Percentiles rank a stretch among this genome's conserved stretches.
Conservation (phyloP, 1,140 invertebrate species). For the Anastrepha ludens region DNA sequence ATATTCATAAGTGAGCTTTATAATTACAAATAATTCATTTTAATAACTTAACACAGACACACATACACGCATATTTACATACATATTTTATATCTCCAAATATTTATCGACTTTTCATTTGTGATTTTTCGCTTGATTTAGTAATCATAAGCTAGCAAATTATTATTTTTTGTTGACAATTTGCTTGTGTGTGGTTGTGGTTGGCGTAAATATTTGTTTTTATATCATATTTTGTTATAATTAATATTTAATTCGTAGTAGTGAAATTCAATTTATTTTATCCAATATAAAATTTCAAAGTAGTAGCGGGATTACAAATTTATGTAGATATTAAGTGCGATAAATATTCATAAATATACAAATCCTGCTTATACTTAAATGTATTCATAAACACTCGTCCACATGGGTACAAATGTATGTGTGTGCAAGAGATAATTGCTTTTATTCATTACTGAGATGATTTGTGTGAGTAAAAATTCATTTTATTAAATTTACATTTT, state of each 20-base stretch:
- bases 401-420: too few species aligned
- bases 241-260: slow-evolving; percentile 14
- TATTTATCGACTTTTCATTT: slow-evolving; percentile 19
- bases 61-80: not conserved
- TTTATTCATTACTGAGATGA: too few species aligned
- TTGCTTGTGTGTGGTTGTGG: not conserved
- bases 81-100: too few species aligned
- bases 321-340: too few species aligned
- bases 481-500: too few species aligned
- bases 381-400: too few species aligned
- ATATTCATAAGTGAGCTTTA: slow-evolving; percentile 9
- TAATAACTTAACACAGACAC: not conserved
- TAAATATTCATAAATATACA: too few species aligned
- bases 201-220: not conserved
- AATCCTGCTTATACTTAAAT: too few species aligned
- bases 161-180: slow-evolving; percentile 17
- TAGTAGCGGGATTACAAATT: too few species aligned
- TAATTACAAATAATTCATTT: slow-evolving; percentile 23
- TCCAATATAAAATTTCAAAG: not conserved
- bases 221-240: not conserved
- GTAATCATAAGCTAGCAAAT: slow-evolving; percentile 5
- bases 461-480: too few species aligned
- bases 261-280: not conserved
- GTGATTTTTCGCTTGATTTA: slow-evolving; percentile 22
- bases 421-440: too few species aligned